These are phyloP conservation scores for Epinephelus lanceolatus DNA, from an alignment of 2,113 vertebrate species.

Conservation along the genomic window DNA sequence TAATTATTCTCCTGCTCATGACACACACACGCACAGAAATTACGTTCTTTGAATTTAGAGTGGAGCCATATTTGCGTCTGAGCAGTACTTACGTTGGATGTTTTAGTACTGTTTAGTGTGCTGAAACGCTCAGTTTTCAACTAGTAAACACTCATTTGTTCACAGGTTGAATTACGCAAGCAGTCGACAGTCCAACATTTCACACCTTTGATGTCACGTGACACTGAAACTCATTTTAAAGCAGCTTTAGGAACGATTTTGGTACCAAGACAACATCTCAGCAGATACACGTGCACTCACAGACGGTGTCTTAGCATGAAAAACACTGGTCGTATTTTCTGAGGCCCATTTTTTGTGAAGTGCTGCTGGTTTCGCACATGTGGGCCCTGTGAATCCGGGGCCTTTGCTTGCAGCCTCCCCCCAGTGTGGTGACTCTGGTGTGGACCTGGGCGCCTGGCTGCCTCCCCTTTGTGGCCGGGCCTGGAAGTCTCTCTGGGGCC, in stretches of 20 bases:
- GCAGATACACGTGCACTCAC: neutral
- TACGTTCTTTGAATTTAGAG: neutral
- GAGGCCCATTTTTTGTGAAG: neutral
- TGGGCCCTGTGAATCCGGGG: conserved; percentile 23
- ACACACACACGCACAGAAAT: neutral
- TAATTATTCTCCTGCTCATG: conserved; percentile 36
- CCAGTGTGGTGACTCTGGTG: conserved; percentile 24
- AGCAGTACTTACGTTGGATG: neutral
- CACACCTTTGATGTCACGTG: neutral
- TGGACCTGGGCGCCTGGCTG: conserved; percentile 37
- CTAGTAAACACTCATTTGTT: neutral
- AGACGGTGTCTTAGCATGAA: neutral
- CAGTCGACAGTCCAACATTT: neutral
- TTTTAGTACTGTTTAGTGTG: neutral
- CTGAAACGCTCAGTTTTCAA: neutral
- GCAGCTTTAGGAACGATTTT: neutral
- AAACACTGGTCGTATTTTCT: neutral
- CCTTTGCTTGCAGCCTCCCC: conserved; percentile 26
- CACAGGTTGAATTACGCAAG: neutral
- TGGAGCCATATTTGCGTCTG: conserved; percentile 9
- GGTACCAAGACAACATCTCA: neutral
- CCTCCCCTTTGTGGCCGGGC: conserved; percentile 23
- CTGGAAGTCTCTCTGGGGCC: conserved; percentile 29
- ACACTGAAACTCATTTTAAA: neutral
- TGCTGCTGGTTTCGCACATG: neutral